A percentile compares a stretch with the other conserved stretches of the same genome.
phyloP scores from a whole-genome alignment of 2,113 vertebrate species.

The Chroicocephalus ridibundus region DNA sequence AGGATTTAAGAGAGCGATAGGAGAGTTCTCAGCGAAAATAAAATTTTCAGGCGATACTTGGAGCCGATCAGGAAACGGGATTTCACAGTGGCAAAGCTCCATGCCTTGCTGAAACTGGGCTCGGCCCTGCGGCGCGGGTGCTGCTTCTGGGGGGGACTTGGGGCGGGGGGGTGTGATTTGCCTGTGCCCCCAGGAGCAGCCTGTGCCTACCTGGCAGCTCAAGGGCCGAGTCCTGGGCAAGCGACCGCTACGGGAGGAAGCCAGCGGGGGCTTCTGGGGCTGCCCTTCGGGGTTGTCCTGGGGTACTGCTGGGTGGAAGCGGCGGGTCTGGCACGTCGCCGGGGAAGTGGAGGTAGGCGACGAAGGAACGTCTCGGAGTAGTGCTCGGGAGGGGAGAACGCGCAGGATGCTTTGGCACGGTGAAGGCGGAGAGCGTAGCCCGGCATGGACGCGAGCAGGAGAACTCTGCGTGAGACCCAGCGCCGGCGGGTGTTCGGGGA shows the following conservation, averaged over 20 bases:
- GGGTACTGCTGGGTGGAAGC: not conserved
- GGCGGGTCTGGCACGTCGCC: not conserved
- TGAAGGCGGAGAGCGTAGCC: not conserved
- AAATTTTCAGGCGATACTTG: not conserved
- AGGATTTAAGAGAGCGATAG: not conserved
- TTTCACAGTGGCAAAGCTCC: not conserved
- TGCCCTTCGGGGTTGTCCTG: not conserved
- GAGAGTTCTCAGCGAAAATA: not conserved
- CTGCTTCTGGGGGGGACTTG: not conserved
- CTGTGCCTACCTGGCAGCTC: not conserved
- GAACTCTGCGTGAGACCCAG: not conserved
- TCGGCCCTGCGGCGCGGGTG: not conserved
- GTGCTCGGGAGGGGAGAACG: not conserved
- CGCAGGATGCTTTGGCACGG: not conserved
- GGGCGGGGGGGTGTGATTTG: not conserved
- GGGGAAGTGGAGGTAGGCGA: not conserved
- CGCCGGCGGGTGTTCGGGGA: not conserved
- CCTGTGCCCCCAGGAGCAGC: not conserved
- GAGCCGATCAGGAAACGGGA: not conserved
- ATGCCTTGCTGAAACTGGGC: not conserved
- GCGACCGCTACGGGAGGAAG: not conserved
- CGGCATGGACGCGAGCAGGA: rapidly evolving
- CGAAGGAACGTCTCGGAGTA: not conserved
- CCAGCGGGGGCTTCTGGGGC: not conserved
- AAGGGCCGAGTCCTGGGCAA: too few relatives aligned